Conservation (phyloP, 2,113 vertebrate species). For the Spea multiplicata region DNA sequence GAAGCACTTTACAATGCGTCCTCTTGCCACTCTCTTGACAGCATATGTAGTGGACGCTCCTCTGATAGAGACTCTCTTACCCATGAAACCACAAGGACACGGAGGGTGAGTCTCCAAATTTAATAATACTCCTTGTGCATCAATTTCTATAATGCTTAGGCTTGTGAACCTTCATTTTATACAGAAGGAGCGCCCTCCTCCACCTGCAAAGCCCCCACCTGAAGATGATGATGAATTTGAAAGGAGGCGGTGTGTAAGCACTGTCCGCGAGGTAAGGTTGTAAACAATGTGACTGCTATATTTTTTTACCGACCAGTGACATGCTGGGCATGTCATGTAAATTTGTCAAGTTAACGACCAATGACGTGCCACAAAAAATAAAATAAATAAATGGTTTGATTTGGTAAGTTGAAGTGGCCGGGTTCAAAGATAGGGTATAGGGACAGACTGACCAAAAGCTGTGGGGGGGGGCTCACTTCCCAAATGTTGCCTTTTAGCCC, state of each 20-base stretch:
- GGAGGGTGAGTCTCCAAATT: background rate
- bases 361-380: too few relatives aligned
- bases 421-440: too few relatives aligned
- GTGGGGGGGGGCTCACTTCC: too few relatives aligned
- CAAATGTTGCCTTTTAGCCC: too few relatives aligned
- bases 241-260: conserved; percentile 56
- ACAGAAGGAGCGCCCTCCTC: conserved; percentile 79
- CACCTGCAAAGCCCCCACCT: conserved; percentile 73
- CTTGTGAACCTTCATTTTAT: background rate
- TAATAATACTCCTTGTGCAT: background rate
- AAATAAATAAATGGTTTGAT: too few relatives aligned
- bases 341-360: too few relatives aligned
- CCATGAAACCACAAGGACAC: conserved; percentile 63
- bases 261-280: conserved; percentile 58
- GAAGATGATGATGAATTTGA: conserved; percentile 77
- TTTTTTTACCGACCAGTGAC: too few relatives aligned
- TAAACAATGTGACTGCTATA: background rate
- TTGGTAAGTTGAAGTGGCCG: too few relatives aligned
- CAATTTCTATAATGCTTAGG: background rate
- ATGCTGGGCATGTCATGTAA: too few relatives aligned
- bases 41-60: conserved; percentile 85
- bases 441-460: too few relatives aligned
- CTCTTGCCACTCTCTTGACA: conserved; percentile 92
- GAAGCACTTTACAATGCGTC: conserved; percentile 90
- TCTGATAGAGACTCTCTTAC: conserved; percentile 83